Base-by-base conservation (phyloP, 2,888 invertebrate species). In the Erynnis tages region DNA sequence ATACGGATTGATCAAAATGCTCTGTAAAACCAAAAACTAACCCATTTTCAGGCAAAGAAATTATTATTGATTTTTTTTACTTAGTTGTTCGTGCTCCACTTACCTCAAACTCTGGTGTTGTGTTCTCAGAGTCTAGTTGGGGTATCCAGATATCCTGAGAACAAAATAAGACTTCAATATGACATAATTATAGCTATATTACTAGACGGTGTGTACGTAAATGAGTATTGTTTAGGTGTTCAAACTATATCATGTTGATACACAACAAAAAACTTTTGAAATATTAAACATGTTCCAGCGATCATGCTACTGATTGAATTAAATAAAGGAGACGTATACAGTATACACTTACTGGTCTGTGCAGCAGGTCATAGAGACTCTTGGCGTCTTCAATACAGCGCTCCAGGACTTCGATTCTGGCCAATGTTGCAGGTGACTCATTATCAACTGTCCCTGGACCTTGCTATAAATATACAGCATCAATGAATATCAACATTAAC, bases 341-440 rank as follows among this genome's bases (percentile, higher is more conserved):
- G 5, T 3, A 11, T 8, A 3, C 14, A 41, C 41, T 41, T 6
- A 41, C 41, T n/a, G 41, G 16, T 2, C 11, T 4, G 7, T 29
- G 41, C 10, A 41, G 10, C 17, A n/a, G 7, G 0, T 27, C 37
- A 1, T 37, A 6, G 11, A 32, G 6, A 0, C 10, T 27, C 40
- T 66, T 75, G 35, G 85, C 81, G 21, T 84, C 84, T 1, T 57
- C 54, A n/a, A 84, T 68, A 50, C 70, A 59, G 0, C 75, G 73
- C 21, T 69, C 74, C 30, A 69, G 80, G 66, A 68, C 79, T 63
- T 73, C 82, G 61, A 78, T 67, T 54, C 73, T 79, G 44, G 63
- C 87, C 60, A 65, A 81, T 60, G 70, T 86, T 53, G 73, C 54
- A 3, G 63, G 40, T 13, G 7, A 17, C 10, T 27, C 27, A 34